These are phyloP conservation scores for Anguilla obscura DNA, from an alignment of 2,797 vertebrate genomes.

Conservation along the genomic window DNA sequence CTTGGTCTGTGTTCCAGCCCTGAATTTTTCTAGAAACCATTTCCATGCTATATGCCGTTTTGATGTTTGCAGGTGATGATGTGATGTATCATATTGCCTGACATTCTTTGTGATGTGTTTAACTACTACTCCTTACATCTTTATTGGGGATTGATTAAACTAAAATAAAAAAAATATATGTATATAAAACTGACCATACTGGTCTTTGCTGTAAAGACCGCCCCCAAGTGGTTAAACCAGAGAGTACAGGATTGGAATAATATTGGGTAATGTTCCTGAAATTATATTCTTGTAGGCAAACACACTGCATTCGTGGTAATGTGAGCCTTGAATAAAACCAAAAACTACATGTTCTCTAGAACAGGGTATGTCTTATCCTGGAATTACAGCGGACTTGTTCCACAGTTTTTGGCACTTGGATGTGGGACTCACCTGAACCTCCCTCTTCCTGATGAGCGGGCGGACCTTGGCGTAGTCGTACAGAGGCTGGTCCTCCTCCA, in stretches of 20 bases:
- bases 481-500: conserved; percentile 81
- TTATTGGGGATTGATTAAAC: not conserved
- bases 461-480: conserved; percentile 80
- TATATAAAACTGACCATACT: not conserved
- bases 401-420: not conserved
- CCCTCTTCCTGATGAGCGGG: conserved; percentile 78
- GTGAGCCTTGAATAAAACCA: not conserved
- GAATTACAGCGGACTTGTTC: not conserved
- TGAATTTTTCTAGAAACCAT: not conserved
- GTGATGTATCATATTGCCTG: not conserved
- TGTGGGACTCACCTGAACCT: conserved; percentile 73
- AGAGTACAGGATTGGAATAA: not conserved
- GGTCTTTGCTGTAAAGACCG: not conserved
- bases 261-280: not conserved
- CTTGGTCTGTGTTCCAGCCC: not conserved
- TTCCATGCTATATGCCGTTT: not conserved
- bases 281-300: not conserved
- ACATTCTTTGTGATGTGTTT: not conserved
- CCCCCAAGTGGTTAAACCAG: conserved; percentile 9
- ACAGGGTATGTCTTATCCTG: not conserved
- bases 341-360: not conserved
- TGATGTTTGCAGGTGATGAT: not conserved
- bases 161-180: not conserved
- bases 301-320: not conserved
- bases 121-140: not conserved